phyloP scores from a whole-genome alignment of 2,113 vertebrate species.

The Engystomops pustulosus region DNA sequence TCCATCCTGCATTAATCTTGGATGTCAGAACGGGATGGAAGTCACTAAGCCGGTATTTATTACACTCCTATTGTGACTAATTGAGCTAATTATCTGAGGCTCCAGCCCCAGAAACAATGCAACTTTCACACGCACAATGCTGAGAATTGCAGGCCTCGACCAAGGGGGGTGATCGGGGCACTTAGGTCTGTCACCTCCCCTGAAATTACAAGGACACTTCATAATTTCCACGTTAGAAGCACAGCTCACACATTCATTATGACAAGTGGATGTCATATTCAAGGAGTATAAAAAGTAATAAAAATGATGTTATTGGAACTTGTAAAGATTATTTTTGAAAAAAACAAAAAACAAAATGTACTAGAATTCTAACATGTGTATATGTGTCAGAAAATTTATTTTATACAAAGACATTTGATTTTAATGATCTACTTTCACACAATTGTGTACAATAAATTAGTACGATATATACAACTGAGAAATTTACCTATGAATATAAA shows the following conservation, averaged over 20 bases:
- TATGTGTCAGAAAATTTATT: no score
- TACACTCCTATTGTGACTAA: conserved; percentile 99
- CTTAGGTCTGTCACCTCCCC: conserved; percentile 47
- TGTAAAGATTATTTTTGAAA: no score
- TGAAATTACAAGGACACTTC: conserved; percentile 56
- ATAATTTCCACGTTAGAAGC: conserved; percentile 49
- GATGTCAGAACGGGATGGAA: conserved; percentile 98
- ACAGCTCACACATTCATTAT: conserved; percentile 9
- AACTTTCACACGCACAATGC: conserved; percentile 77
- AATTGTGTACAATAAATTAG: no score
- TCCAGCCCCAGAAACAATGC: conserved; percentile 95
- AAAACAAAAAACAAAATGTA: no score
- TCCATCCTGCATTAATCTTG: conserved; percentile 89
- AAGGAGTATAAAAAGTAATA: not conserved
- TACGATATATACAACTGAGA: no score
- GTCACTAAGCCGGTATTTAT: conserved; percentile 99
- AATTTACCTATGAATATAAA: no score
- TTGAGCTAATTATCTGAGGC: conserved; percentile 99
- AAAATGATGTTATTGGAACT: not conserved
- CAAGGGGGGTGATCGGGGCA: conserved; percentile 37
- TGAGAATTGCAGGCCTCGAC: conserved; percentile 56
- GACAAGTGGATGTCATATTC: not conserved
- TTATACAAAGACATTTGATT: no score
- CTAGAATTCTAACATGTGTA: no score
- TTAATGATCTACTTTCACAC: no score